Evolutionary conservation across 2,113 vertebrate species (phyloP), one percentile per base, ranked within the genome.

Genomic region (Thunnus thynnus): DNA sequence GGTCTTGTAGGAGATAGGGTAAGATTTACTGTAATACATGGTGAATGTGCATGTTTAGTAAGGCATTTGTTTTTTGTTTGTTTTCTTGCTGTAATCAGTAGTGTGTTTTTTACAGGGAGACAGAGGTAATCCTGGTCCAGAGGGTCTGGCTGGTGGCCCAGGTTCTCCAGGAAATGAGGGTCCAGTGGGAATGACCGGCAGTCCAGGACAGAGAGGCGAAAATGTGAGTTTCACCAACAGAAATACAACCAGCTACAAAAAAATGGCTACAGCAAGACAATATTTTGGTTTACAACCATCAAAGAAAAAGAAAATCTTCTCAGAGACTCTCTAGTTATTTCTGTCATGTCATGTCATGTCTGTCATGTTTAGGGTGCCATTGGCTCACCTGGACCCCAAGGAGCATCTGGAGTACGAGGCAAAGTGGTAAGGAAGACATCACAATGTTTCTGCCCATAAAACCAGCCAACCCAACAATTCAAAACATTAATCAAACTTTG

Each of bases 1-100:
- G 99, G 99, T 66, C 95, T 96, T 36, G 32, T 97, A 27, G 99
- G 99, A 68, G 92, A 95, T 78, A 95, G 96, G 89, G 99, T 99
- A 96, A 95, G 97, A 70, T 54, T 5, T 13, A 14, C 8, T 41
- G 36, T 41, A 9, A 79, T 18, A 22, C 27, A 32, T 20, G 0
- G n/a, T 36, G 41, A 41, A 41, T 67, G 47, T 36, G 5, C 55
- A n/a, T 41, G 3, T 9, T 41, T 41, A 41, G 36, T 41, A 41
- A 41, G 7, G 36, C 2, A 2, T 41, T 51, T 54, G 44, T 61
- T 25, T 22, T 66, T 13, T 44, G 7, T 41, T 41, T 9, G 8
- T 9, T 41, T 9, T 41, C 8, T 41, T 58, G 25, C 1, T 18
- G 14, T 60, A 46, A 83, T 47, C 2, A 46, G 18, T 62, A 13